phyloP scores from a whole-genome alignment of 30 jellyfish, hydroid and myxozoan genomes.

The Nemopilema nomurai region DNA sequence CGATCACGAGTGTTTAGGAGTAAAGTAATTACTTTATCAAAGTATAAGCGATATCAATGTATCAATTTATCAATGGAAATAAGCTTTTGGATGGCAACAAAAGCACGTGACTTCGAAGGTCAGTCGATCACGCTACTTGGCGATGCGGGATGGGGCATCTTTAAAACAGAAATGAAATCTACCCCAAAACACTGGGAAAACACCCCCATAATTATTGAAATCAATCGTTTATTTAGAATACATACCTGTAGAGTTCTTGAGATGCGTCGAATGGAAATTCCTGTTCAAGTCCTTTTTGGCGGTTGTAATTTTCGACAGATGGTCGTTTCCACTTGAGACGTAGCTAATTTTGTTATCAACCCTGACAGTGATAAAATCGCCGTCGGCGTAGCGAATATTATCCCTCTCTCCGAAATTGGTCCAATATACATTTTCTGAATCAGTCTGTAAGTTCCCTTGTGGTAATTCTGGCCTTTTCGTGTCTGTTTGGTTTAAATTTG shows the following conservation, averaged over 20 bases:
- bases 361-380: constrained; percentile 45
- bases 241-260: neutral
- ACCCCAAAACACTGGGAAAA: too few species aligned
- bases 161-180: too few species aligned
- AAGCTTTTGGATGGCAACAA: too few species aligned
- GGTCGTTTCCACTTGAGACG: constrained; percentile 15
- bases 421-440: neutral
- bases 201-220: too few species aligned
- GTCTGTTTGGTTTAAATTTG: neutral
- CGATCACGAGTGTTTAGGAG: too few species aligned
- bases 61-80: too few species aligned
- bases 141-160: too few species aligned
- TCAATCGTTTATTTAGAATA: neutral
- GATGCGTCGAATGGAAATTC: neutral
- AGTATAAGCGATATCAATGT: too few species aligned
- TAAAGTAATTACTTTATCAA: too few species aligned
- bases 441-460: neutral
- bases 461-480: neutral
- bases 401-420: constrained; percentile 4
- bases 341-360: constrained; percentile 10
- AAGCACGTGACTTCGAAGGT: too few species aligned
- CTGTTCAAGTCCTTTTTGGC: neutral
- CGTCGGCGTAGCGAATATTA: constrained; percentile 2
- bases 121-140: too few species aligned
- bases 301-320: constrained; percentile 53